Base-by-base conservation (phyloP, 1,140 invertebrate genomes). In the Thalassaphorura encarpata region DNA sequence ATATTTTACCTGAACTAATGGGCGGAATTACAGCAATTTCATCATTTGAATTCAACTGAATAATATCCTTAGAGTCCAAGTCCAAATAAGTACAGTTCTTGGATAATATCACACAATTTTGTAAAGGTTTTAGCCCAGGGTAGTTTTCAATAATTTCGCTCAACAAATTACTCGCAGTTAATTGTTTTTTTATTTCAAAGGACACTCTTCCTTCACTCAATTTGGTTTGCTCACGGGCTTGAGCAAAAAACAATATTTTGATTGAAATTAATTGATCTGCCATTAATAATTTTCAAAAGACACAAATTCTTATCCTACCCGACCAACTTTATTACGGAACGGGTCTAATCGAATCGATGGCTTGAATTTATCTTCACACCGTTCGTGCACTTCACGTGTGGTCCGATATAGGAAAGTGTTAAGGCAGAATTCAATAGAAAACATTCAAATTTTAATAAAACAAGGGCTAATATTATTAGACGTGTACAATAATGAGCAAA, bases 1-100 rank as follows among this genome's bases (percentile, higher is more conserved):
- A n/a, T n/a, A 11, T 5, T 41, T 45, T 55, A 66, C 89, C 89
- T 69, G 88, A 87, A 75, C 88, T 90, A 28, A 92, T 75, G 1
- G 89, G 88, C 52, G 88, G 88, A 66, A 92, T 90, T 4, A 92
- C 76, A 63, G 87, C 88, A 60, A 91, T 76, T 71, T 83, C 83
- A 73, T 89, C 87, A 42, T 76, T 78, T 15, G 78, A 72, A 29
- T 74, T 74, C 13, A 91, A 68, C 5, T 69, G 61, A 31, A 89
- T 40, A 24, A 56, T 69, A 58, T 80, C 75, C n/a, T 70, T 63
- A 21, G 68, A 60, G 1, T 82, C 71, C 59, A 78, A 75, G 63
- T 87, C 87, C 62, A 83, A 78, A 69, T 90, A 82, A 71, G 15
- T 53, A 19, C 58, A 50, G 47, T 94, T 92, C 27, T 87, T 70